A percentile compares a stretch with the other conserved stretches of the same genome.
phyloP scores from a whole-genome alignment of 2,888 invertebrate species.

The Mystacides longicornis region DNA sequence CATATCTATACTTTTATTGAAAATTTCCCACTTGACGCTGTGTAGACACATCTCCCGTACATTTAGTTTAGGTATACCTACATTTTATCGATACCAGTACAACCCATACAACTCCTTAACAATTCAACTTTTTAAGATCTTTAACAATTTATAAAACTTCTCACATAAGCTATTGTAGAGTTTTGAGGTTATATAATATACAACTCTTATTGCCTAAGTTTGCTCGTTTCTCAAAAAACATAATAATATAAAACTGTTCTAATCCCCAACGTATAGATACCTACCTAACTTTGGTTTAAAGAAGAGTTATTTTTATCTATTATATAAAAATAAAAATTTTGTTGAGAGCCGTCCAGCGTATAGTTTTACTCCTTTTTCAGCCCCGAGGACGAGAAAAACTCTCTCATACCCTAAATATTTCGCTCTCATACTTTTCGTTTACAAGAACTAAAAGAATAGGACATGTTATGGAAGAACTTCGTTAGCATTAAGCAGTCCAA shows the following conservation, averaged over 20 bases:
- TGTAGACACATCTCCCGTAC: too few relatives aligned
- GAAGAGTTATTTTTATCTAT: background rate
- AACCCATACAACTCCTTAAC: background rate
- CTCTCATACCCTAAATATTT: too few relatives aligned
- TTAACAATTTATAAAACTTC: slow-evolving; percentile 18
- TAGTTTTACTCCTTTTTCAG: too few relatives aligned
- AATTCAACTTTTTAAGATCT: slow-evolving; percentile 4
- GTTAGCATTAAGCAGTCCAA: too few relatives aligned
- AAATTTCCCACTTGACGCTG: too few relatives aligned
- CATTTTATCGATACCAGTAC: background rate
- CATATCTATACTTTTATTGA: too few relatives aligned
- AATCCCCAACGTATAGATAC: background rate
- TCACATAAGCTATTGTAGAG: slow-evolving; percentile 18
- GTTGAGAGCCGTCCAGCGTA: too few relatives aligned
- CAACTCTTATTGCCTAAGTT: slow-evolving; percentile 24
- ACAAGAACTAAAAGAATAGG: too few relatives aligned
- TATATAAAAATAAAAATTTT: background rate
- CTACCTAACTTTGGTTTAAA: background rate
- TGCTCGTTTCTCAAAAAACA: slow-evolving; percentile 19
- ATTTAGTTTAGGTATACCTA: background rate
- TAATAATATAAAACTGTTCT: background rate
- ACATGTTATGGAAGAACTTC: too few relatives aligned
- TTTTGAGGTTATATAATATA: slow-evolving; percentile 14
- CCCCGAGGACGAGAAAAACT: too few relatives aligned
- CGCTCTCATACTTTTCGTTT: too few relatives aligned